Conservation (phyloP, 2,888 invertebrate species). For the Nephrocerus scutellatus region DNA sequence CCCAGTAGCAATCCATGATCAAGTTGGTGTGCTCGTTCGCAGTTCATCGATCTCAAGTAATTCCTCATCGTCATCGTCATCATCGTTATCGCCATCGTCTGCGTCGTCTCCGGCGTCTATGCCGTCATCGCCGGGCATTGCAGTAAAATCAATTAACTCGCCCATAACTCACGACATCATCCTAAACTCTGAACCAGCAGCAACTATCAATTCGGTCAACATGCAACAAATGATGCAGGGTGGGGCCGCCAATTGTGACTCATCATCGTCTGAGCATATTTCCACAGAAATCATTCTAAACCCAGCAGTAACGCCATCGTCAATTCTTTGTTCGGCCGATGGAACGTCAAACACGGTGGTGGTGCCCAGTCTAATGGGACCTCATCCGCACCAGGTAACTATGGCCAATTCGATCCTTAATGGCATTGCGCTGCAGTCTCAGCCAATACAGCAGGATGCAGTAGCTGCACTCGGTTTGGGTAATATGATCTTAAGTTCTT, state of each 20-base stretch:
- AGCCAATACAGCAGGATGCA: slow-evolving; percentile 41
- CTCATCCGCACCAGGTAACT: slow-evolving; percentile 43
- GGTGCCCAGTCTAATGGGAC: slow-evolving; percentile 39
- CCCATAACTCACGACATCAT: slow-evolving; percentile 47
- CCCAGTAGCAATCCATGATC: slow-evolving; percentile 18
- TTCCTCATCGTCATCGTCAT: slow-evolving; percentile 34
- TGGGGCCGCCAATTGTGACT: slow-evolving; percentile 6
- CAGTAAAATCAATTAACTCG: slow-evolving; percentile 30
- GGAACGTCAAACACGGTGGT: slow-evolving; percentile 39
- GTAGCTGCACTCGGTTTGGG: slow-evolving; percentile 41
- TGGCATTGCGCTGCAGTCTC: slow-evolving; percentile 40
- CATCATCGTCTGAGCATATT: slow-evolving; percentile 21
- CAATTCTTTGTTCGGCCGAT: slow-evolving; percentile 51
- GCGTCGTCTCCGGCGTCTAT: slow-evolving; percentile 26
- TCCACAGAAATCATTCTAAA: slow-evolving; percentile 55
- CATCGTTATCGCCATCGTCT: slow-evolving; percentile 21
- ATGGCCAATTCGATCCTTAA: slow-evolving; percentile 44
- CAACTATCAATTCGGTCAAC: slow-evolving; percentile 35
- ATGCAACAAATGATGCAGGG: slow-evolving; percentile 31
- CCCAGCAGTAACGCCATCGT: slow-evolving; percentile 55
- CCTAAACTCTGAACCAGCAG: slow-evolving; percentile 43
- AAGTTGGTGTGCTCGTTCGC: slow-evolving; percentile 40
- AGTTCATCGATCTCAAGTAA: slow-evolving; percentile 44
- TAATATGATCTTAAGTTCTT: slow-evolving; percentile 44
- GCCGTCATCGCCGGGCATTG: slow-evolving; percentile 36